These are phyloP conservation scores for Myrmophylax atrothorax DNA, from an alignment of 2,113 vertebrate species.

Conservation along the genomic window DNA sequence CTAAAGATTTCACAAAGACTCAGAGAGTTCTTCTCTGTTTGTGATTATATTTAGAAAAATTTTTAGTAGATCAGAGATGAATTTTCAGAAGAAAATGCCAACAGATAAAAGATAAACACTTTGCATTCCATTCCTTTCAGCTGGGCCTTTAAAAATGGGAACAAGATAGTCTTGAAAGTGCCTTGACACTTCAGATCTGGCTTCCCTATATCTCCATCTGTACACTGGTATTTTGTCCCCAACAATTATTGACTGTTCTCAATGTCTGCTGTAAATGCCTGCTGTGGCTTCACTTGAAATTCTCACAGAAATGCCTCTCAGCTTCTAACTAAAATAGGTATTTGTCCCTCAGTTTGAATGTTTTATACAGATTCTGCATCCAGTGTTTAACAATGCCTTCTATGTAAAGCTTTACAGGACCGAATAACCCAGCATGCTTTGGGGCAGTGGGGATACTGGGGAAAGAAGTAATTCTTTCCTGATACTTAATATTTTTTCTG, in stretches of 20 bases:
- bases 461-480: background rate
- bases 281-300: background rate
- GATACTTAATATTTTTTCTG: background rate
- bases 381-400: background rate
- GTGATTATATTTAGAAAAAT: background rate
- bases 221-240: background rate
- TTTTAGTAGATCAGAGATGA: background rate
- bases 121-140: slow-evolving; percentile 32
- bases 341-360: background rate
- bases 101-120: slow-evolving; percentile 19
- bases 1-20: background rate
- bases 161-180: slow-evolving; percentile 40
- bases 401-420: background rate
- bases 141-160: slow-evolving; percentile 45
- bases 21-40: background rate
- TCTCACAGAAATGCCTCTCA: background rate
- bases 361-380: background rate
- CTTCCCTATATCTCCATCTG: background rate
- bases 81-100: slow-evolving; percentile 2
- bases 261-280: background rate
- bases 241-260: slow-evolving; percentile 1
- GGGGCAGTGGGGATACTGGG: background rate
- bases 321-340: background rate
- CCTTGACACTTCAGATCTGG: slow-evolving; percentile 23
- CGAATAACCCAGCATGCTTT: background rate